Evolutionary conservation across 2,113 vertebrate species (phyloP).

Genomic region (Ailurus styani): DNA sequence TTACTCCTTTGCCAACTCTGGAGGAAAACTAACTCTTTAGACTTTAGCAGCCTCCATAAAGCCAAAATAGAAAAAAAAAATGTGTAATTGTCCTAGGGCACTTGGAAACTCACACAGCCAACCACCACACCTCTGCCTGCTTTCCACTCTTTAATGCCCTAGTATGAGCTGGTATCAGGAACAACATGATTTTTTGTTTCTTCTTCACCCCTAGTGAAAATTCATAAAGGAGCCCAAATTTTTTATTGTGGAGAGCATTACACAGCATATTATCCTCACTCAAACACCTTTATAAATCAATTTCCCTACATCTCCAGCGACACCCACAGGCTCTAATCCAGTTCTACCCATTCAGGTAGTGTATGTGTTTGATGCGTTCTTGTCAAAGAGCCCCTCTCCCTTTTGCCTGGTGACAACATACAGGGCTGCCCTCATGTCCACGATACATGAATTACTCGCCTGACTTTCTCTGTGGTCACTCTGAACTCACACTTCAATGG

Average conservation of each 20-base stretch:
- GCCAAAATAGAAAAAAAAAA: background rate
- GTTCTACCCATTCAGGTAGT: background rate
- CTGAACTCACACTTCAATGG: background rate
- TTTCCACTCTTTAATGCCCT: background rate
- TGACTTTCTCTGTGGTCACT: background rate
- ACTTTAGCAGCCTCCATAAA: background rate
- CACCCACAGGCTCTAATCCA: background rate
- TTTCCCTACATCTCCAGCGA: background rate
- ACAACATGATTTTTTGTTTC: background rate
- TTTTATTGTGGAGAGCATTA: background rate
- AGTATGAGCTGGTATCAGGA: background rate
- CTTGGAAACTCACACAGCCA: background rate
- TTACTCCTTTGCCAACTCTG: background rate
- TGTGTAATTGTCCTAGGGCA: background rate
- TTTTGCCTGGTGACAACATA: background rate
- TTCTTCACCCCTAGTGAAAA: background rate
- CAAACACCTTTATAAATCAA: background rate
- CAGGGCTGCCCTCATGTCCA: background rate
- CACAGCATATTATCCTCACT: background rate
- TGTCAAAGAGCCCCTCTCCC: background rate
- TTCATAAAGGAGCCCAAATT: background rate
- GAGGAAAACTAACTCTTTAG: background rate
- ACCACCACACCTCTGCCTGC: background rate
- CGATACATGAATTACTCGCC: background rate
- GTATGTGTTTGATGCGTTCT: background rate